Base-by-base conservation (phyloP, 2,888 invertebrate species). In the Ectemnius lituratus region DNA sequence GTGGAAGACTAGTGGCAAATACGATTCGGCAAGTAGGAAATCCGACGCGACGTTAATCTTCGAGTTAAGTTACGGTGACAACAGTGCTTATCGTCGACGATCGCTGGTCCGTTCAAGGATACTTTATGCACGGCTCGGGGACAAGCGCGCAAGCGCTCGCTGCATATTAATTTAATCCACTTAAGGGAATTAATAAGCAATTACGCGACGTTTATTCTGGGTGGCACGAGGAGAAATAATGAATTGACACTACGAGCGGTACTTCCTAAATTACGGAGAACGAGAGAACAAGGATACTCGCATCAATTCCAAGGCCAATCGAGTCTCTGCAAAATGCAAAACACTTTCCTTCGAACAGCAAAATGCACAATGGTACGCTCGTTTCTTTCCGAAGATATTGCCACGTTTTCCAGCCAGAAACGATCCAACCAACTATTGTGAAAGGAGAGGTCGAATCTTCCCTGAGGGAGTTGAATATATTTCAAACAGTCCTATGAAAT, bases 141-240 rank as follows among this genome's bases (percentile, higher is more conserved):
- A 8, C 37, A 8, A 37, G 37, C 37, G 37, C 37, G 37, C 37
- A 70, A 14, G 68, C 62, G 28, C 13, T 47, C 70, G 73, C 59
- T 72, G 83, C 76, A 79, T 83, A 83, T 82, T 83, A 83, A 82
- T 83, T 83, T 72, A 75, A 83, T 83, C 79, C 81, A 83, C 73
- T 81, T 81, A 76, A 73, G 70, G 52, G 75, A 79, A 78, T 81
- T 83, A 82, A 83, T 82, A 75, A 73, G 69, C 81, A 81, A 83
- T 83, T 82, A 81, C 79, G 73, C 66, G 62, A 68, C 70, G 65
- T 75, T 73, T 81, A 79, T 81, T 75, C 76, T 67, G 83, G 75
- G 76, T 80, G 83, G 81, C 73, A 70, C 67, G 75, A 59, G 71
- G 64, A 63, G 61, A 2, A 52, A 60, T 76, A 79, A 82, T 82